phyloP scores from a whole-genome alignment of 2,797 vertebrate species.

The Helicolenus hilgendorfi region DNA sequence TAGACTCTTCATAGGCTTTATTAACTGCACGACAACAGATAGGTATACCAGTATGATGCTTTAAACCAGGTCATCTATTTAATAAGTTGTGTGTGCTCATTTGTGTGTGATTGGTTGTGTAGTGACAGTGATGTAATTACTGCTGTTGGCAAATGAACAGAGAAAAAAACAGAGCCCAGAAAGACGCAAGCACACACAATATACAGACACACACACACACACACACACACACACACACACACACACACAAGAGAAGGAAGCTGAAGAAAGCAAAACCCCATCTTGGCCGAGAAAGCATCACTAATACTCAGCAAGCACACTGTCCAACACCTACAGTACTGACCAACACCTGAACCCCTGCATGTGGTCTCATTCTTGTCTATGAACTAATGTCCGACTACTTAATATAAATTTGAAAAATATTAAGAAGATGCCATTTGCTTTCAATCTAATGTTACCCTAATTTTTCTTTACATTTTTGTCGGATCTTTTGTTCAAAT shows the following conservation, averaged over 20 bases:
- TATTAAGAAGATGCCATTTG: no score
- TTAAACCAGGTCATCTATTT: constrained; percentile 45
- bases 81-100: constrained; percentile 28
- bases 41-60: neutral
- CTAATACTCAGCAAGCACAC: constrained; percentile 19
- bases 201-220: neutral
- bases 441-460: neutral
- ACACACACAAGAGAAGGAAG: constrained; percentile 11
- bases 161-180: constrained; percentile 19
- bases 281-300: neutral
- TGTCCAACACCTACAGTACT: neutral
- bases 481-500: neutral
- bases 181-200: neutral
- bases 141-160: constrained; percentile 50
- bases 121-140: constrained; percentile 44
- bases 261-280: constrained; percentile 13
- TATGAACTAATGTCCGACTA: neutral
- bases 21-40: constrained; percentile 12
- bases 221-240: neutral
- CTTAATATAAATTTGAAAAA: neutral
- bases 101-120: constrained; percentile 30
- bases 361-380: neutral
- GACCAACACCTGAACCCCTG: constrained; percentile 26
- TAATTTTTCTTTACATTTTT: neutral
- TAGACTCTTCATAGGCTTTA: constrained; percentile 29